Evolutionary conservation across 2,797 vertebrate genomes (phyloP), one percentile per base, ranked within the genome.

Genomic region (Pagetopsis macropterus): DNA sequence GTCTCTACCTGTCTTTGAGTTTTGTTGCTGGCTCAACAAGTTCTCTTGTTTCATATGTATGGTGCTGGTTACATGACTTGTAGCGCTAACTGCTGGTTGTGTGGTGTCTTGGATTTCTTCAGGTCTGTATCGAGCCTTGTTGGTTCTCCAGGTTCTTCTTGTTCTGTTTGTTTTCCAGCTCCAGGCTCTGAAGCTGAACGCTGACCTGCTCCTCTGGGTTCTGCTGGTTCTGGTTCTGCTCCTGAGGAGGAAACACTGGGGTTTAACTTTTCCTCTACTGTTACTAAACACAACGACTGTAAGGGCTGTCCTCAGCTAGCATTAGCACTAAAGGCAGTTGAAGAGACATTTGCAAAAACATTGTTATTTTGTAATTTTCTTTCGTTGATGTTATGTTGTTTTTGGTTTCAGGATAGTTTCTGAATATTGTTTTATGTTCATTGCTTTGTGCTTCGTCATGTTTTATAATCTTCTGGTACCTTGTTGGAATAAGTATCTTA

Each of bases 121-220:
- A n/a, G 62, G 2, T 43, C 21, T 55, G 6, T 2, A 2, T 21
- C 16, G 12, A 17, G 16, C 7, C 27, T 19, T 1, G n/a, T 7
- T 44, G 56, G 46, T 72, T 60, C 16, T 79, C 14, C 41, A 23
- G 65, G 62, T 75, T 70, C 70, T 46, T 83, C 15, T 12, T 4
- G 12, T 68, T 60, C 40, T 65, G 61, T 12, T 51, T 70, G 65
- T 49, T 19, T 44, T 82, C 72, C 56, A 91, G 78, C 5, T 78
- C 70, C 2, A 92, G 81, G 61, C 79, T 84, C 76, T 83, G 84
- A 3, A 92, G 77, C 68, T 76, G 73, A 16, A 31, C 27, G 33
- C 74, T 82, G 73, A 84, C 73, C 8, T 46, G 75, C 10, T 86
- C 71, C 23, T 76, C 79, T 37, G 66, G 72, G 51, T 60, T 75